Base-by-base conservation (phyloP, 2,113 vertebrate genomes). In the Agapornis roseicollis region DNA sequence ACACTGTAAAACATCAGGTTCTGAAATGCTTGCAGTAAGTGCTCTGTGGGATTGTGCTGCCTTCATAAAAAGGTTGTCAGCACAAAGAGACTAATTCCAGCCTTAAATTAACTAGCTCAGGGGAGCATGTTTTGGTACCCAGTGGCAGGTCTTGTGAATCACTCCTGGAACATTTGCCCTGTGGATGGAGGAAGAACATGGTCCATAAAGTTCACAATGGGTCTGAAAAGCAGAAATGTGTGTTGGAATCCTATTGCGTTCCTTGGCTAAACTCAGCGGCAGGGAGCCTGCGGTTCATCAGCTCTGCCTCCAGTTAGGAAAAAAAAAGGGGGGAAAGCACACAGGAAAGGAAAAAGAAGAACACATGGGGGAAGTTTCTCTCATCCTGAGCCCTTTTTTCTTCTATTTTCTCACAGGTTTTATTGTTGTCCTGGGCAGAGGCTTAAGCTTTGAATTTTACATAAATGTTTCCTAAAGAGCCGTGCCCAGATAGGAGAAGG, bases 71-170 rank as follows among this genome's bases (percentile, higher is more conserved):
- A 86, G 71, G 41, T 81, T 49, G 71, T 90, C 90, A 73, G 94
- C 94, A 90, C 61, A 94, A 96, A 95, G 56, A 94, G 83, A 72
- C 88, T 91, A 73, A 89, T 95, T 96, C 84, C 65, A 89, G 44
- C 73, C 68, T 94, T 94, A 89, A 91, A 88, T 95, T 85, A 97
- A 83, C 68, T 74, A 93, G 71, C 79, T 94, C 92, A 88, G 89
- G 69, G 80, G 11, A 85, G 42, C 66, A 64, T 74, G 64, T 93
- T 92, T 80, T 92, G 66, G 63, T 88, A 92, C 70, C 2, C 3
- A 89, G 77, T 87, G 88, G 77, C 60, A 72, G 68, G 70, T 70
- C 39, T 80, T 94, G 78, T 73, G 93, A 90, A 65, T 94, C 84
- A 72, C 42, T 90, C 63, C 73, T 93, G 88, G 77, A 70, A 76